Evolutionary conservation across 2,888 invertebrate species (phyloP).

Genomic region (Aleiodes alternator): DNA sequence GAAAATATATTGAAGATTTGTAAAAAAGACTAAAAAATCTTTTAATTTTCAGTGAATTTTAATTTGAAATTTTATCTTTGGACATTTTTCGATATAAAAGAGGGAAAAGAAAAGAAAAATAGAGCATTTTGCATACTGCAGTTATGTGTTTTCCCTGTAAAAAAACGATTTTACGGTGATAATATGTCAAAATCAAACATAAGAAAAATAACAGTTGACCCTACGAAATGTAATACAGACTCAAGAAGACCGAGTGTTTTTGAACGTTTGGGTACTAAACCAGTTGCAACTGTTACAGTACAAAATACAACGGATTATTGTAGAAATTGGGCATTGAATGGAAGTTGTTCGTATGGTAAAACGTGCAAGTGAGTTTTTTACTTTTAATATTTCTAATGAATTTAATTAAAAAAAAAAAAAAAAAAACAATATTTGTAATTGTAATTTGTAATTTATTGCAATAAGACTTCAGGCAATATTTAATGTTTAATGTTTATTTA

Average conservation of each 20-base stretch:
- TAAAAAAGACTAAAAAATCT: no score
- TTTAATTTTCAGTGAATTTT: background rate
- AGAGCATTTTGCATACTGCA: slow-evolving; percentile 64
- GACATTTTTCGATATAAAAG: slow-evolving; percentile 4
- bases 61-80: background rate
- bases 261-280: slow-evolving; percentile 88
- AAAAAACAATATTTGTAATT: no score
- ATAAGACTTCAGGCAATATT: no score
- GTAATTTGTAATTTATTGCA: no score
- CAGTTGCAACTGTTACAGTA: slow-evolving; percentile 74
- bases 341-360: slow-evolving; percentile 87
- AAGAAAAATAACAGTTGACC: slow-evolving; percentile 87
- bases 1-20: no score
- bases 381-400: background rate
- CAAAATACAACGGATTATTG: slow-evolving; percentile 81
- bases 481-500: no score
- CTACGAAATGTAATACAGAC: slow-evolving; percentile 82
- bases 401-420: no score
- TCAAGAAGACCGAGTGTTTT: slow-evolving; percentile 87
- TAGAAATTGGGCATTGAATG: slow-evolving; percentile 87
- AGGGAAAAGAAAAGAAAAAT: slow-evolving; percentile 24
- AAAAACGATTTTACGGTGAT: slow-evolving; percentile 73
- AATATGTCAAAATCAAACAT: slow-evolving; percentile 83
- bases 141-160: slow-evolving; percentile 73
- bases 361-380: slow-evolving; percentile 80